phyloP scores from a whole-genome alignment of 2,888 invertebrate species.

The Andrena hattorfiana region DNA sequence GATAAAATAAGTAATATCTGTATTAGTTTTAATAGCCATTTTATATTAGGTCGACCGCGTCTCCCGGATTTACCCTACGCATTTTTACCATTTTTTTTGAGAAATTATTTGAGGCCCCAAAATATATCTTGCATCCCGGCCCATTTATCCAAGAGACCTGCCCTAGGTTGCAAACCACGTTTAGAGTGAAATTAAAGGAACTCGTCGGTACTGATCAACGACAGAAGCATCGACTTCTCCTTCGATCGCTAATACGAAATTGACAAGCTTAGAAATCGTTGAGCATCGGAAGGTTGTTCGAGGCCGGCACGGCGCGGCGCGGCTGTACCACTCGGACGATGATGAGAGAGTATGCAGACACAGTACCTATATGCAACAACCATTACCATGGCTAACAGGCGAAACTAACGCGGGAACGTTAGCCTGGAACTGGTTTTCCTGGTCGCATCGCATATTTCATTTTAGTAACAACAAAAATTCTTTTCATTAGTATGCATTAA shows the following conservation, averaged over 20 bases:
- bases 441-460: constrained; percentile 66
- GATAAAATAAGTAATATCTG: too few species aligned
- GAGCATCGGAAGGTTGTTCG: constrained; percentile 20
- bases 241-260: constrained; percentile 21
- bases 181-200: neutral
- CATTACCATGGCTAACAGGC: constrained; percentile 63
- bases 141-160: too few species aligned
- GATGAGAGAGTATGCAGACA: constrained; percentile 39
- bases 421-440: constrained; percentile 73
- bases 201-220: neutral
- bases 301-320: constrained; percentile 1
- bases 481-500: constrained; percentile 66
- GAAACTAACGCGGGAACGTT: constrained; percentile 65
- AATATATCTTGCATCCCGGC: too few species aligned
- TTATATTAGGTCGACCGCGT: too few species aligned
- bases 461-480: constrained; percentile 64
- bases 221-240: neutral
- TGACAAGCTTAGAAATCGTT: constrained; percentile 31
- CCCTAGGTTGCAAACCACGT: neutral
- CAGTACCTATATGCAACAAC: constrained; percentile 17
- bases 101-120: too few species aligned
- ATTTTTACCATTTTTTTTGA: too few species aligned
- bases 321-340: constrained; percentile 17
- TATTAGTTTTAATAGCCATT: too few species aligned
- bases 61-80: too few species aligned